Percentiles rank a stretch among this genome's conserved stretches.
Conservation (phyloP, 2,888 invertebrate species). For the Apamea sordens region DNA sequence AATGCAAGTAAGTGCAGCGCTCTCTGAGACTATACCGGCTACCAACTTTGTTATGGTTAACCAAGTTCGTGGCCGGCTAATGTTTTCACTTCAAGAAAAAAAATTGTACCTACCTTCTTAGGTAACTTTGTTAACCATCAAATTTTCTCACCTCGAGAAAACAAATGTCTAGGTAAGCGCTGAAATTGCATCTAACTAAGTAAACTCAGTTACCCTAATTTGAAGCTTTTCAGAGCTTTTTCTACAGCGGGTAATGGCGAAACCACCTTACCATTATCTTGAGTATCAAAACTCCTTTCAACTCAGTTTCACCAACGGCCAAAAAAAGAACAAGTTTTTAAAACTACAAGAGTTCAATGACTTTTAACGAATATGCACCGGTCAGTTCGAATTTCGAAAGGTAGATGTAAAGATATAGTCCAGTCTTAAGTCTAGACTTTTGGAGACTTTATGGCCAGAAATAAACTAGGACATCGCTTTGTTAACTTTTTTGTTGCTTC, state of each 20-base stretch:
- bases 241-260: not conserved
- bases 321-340: constrained; percentile 56
- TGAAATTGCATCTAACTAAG: too few relatives aligned
- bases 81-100: not conserved
- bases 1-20: not conserved
- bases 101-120: too few relatives aligned
- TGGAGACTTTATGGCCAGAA: constrained; percentile 38
- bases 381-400: constrained; percentile 53
- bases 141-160: not conserved
- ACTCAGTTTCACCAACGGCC: constrained; percentile 30
- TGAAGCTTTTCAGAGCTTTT: not conserved
- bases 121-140: not conserved
- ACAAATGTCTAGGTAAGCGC: not conserved
- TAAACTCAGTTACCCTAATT: not conserved
- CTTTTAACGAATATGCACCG: constrained; percentile 53
- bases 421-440: constrained; percentile 63
- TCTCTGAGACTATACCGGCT: not conserved
- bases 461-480: constrained; percentile 53
- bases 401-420: constrained; percentile 60
- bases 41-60: not conserved
- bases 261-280: constrained; percentile 13
- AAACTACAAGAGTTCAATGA: constrained; percentile 56
- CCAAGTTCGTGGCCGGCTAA: too few relatives aligned
- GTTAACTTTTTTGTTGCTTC: constrained; percentile 29
- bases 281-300: constrained; percentile 31